phyloP scores from a whole-genome alignment of 2,113 vertebrate species.

The Chaenocephalus aceratus region DNA sequence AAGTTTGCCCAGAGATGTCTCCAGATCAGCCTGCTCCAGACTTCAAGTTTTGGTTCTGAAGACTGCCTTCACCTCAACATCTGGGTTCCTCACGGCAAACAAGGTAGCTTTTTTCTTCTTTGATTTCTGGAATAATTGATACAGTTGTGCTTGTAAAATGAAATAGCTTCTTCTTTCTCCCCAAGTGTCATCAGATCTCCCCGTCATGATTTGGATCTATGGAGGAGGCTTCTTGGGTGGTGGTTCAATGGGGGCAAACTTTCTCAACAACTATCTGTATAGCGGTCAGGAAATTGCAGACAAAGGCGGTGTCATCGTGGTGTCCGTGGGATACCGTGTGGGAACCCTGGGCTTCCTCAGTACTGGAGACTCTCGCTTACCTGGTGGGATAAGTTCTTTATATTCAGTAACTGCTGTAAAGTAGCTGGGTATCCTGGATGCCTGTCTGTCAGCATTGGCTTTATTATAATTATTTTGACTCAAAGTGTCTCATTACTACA shows the following conservation, averaged over 20 bases:
- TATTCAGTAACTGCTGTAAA: neutral
- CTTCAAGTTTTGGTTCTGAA: conserved; percentile 73
- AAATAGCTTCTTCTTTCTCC: neutral
- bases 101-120: conserved; percentile 38
- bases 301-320: conserved; percentile 26
- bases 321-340: conserved; percentile 33
- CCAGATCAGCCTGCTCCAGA: conserved; percentile 83
- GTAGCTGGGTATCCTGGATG: neutral
- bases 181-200: conserved; percentile 29
- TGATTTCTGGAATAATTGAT: neutral
- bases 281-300: conserved; percentile 37
- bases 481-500: conserved; percentile 33
- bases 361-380: conserved; percentile 32
- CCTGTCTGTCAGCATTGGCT: neutral
- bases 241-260: conserved; percentile 25
- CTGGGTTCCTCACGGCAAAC: conserved; percentile 88
- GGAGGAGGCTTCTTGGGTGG: conserved; percentile 33
- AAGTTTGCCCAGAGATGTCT: conserved; percentile 83
- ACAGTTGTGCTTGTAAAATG: neutral
- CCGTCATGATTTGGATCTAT: conserved; percentile 36
- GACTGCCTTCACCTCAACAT: conserved; percentile 89
- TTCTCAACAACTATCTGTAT: conserved; percentile 34
- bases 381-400: conserved; percentile 11
- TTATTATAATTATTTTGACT: neutral
- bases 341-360: conserved; percentile 44